These are phyloP conservation scores for Spodoptera litura DNA, from an alignment of 1,140 invertebrate genomes.

Conservation along the genomic window DNA sequence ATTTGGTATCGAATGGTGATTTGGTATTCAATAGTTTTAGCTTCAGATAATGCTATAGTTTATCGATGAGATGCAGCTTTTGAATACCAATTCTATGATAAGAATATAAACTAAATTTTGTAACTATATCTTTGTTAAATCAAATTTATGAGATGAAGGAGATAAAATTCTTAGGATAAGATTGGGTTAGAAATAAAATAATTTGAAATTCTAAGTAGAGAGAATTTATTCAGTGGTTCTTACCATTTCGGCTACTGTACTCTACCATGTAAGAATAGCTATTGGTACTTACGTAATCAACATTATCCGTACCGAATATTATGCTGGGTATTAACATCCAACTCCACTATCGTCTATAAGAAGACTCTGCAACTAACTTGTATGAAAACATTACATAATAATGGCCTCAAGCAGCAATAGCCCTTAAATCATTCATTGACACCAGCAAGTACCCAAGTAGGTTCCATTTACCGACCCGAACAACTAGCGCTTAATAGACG, in stretches of 20 bases:
- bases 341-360: background rate
- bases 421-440: conserved; percentile 5
- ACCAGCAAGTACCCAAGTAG: conserved; percentile 4
- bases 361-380: background rate
- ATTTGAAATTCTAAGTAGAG: too few relatives aligned
- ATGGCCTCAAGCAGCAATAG: background rate
- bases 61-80: conserved; percentile 5
- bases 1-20: background rate
- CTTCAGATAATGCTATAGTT: background rate
- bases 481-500: conserved; percentile 31
- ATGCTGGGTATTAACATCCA: background rate
- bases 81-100: conserved; percentile 8
- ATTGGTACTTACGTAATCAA: too few relatives aligned
- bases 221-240: too few relatives aligned
- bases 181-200: too few relatives aligned
- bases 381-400: background rate
- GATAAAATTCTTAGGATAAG: too few relatives aligned
- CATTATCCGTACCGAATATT: too few relatives aligned
- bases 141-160: too few relatives aligned
- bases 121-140: too few relatives aligned
- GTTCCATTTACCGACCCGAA: conserved; percentile 10
- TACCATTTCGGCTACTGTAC: too few relatives aligned
- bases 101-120: too few relatives aligned
- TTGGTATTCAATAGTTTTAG: background rate
- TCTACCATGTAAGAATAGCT: too few relatives aligned